phyloP scores from a whole-genome alignment of 2,113 vertebrate genomes.

The Sula dactylatra region DNA sequence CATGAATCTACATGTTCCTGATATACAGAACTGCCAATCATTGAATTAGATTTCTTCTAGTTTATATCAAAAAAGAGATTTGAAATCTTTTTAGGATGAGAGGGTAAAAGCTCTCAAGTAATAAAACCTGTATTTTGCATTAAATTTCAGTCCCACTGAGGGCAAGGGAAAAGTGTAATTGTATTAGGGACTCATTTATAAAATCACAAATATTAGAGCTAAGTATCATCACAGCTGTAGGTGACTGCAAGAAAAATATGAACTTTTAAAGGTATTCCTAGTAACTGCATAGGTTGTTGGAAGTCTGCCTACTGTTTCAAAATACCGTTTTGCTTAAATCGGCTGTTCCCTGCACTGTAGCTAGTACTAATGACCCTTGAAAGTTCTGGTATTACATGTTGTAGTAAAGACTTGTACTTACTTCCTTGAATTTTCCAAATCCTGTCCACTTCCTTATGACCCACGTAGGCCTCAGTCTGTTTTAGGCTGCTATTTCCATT shows the following conservation, averaged over 20 bases:
- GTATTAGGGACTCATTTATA: not conserved
- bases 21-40: not conserved
- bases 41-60: not conserved
- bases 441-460: not conserved
- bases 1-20: not conserved
- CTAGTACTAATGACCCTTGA: not conserved
- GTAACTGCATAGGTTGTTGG: not conserved
- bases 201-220: not conserved
- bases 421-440: not conserved
- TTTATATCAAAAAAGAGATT: not conserved
- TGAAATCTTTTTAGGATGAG: not conserved
- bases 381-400: not conserved
- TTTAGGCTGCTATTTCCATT: not conserved
- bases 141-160: not conserved
- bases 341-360: not conserved
- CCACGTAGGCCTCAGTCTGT: rapidly evolving
- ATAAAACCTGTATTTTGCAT: not conserved
- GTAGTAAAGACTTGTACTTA: not conserved
- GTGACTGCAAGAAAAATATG: not conserved
- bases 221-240: not conserved
- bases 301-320: not conserved
- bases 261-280: not conserved
- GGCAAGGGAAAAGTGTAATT: not conserved
- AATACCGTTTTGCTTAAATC: not conserved
- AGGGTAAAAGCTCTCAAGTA: not conserved